These are phyloP conservation scores for Andrena bicolor DNA, from an alignment of 2,888 invertebrate species.

Conservation along the genomic window DNA sequence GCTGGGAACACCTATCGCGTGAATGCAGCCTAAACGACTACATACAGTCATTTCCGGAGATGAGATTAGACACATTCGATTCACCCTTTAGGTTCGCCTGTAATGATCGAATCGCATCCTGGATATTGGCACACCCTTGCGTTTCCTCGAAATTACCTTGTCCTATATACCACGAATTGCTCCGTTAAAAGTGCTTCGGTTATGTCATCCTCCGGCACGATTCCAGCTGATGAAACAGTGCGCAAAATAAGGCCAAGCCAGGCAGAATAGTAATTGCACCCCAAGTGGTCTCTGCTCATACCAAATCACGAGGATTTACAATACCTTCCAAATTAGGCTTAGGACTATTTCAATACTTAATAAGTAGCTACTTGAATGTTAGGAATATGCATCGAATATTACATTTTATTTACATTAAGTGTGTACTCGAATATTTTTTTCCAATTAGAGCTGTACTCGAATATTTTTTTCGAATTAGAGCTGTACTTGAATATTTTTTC, in stretches of 20 bases:
- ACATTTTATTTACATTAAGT: no score
- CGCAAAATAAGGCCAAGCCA: slow-evolving; percentile 34
- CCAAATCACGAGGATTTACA: background rate
- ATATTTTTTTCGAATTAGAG: no score
- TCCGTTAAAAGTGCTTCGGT: slow-evolving; percentile 57
- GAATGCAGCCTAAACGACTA: slow-evolving; percentile 11
- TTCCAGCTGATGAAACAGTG: slow-evolving; percentile 20
- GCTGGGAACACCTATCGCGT: slow-evolving; percentile 8
- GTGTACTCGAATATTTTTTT: no score
- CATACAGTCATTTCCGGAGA: slow-evolving; percentile 38
- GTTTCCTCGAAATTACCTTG: slow-evolving; percentile 61
- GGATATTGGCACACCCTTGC: slow-evolving; percentile 62
- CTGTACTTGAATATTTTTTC: no score
- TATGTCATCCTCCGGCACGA: slow-evolving; percentile 53
- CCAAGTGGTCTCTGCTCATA: background rate
- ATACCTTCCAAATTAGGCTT: no score
- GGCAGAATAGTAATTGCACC: background rate
- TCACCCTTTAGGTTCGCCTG: slow-evolving; percentile 50
- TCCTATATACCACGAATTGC: slow-evolving; percentile 46
- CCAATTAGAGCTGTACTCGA: no score
- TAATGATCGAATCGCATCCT: slow-evolving; percentile 63
- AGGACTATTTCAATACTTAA: no score
- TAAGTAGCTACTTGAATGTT: no score
- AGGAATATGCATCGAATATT: no score
- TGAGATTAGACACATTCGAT: slow-evolving; percentile 52